phyloP scores from a whole-genome alignment of 2,888 invertebrate genomes.

The Drosophila kuntzei region DNA sequence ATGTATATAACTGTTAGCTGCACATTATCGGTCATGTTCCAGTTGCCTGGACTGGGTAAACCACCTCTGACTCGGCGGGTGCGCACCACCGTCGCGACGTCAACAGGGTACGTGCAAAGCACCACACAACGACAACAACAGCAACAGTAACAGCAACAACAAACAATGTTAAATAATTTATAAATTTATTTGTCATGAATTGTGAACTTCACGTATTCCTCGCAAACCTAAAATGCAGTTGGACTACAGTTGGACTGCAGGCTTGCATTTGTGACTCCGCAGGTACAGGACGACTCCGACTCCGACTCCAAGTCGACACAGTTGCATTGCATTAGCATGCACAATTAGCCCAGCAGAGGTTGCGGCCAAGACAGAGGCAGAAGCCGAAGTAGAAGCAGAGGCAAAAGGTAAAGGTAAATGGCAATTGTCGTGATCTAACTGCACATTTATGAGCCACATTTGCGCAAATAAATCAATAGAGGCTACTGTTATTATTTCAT shows the following conservation, averaged over 20 bases:
- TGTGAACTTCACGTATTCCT: slow-evolving; percentile 56
- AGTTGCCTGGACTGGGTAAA: slow-evolving; percentile 69
- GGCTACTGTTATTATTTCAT: slow-evolving; percentile 73
- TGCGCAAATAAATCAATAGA: slow-evolving; percentile 63
- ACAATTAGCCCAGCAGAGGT: slow-evolving; percentile 69
- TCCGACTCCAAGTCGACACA: slow-evolving; percentile 60
- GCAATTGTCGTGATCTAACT: slow-evolving; percentile 59
- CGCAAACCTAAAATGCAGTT: slow-evolving; percentile 42
- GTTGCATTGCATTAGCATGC: slow-evolving; percentile 80
- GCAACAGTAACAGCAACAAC: neutral
- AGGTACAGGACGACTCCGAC: slow-evolving; percentile 68
- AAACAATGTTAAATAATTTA: slow-evolving; percentile 76
- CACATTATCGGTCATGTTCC: slow-evolving; percentile 81
- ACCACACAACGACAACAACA: slow-evolving; percentile 10
- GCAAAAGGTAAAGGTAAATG: slow-evolving; percentile 5
- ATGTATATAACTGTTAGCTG: slow-evolving; percentile 69
- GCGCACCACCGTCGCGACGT: slow-evolving; percentile 49
- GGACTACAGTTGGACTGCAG: slow-evolving; percentile 17
- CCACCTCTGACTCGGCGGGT: slow-evolving; percentile 78
- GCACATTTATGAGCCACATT: slow-evolving; percentile 61
- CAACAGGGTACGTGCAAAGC: slow-evolving; percentile 41
- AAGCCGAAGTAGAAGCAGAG: neutral
- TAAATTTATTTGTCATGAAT: slow-evolving; percentile 58
- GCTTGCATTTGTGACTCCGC: slow-evolving; percentile 39
- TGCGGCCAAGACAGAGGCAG: slow-evolving; percentile 7